Evolutionary conservation across 1,140 invertebrate genomes (phyloP).

Genomic region (Hylaeus volcanicus): DNA sequence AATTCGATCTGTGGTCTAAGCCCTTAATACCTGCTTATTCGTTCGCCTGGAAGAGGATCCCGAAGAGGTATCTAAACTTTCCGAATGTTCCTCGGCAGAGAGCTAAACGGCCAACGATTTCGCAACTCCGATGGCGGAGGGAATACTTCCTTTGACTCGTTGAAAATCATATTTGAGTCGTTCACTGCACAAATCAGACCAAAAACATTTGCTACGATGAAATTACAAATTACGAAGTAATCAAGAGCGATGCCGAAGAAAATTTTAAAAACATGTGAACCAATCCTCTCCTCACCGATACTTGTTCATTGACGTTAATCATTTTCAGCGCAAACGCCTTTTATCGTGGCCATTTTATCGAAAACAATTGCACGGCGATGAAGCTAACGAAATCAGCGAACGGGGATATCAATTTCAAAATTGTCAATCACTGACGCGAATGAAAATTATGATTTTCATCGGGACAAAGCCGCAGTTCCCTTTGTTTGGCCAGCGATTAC

Average conservation of each 20-base stretch:
- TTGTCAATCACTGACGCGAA: too few species aligned
- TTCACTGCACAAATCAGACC: too few species aligned
- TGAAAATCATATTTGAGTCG: conserved; percentile 6
- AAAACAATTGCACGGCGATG: neutral
- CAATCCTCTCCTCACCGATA: too few species aligned
- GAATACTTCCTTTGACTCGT: conserved; percentile 53
- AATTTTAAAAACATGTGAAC: too few species aligned
- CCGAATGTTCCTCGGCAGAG: conserved; percentile 63
- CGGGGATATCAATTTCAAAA: neutral
- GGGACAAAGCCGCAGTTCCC: neutral
- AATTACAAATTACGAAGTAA: too few species aligned
- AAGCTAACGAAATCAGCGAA: neutral
- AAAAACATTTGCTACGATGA: too few species aligned
- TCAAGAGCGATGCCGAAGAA: too few species aligned
- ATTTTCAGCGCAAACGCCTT: neutral
- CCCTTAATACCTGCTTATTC: conserved; percentile 72
- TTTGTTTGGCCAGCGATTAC: neutral
- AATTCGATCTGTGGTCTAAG: conserved; percentile 70
- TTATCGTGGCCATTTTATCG: neutral
- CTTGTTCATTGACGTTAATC: neutral
- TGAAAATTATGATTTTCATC: neutral
- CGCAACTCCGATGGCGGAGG: conserved; percentile 39
- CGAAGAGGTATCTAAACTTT: conserved; percentile 70
- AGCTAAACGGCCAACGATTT: conserved; percentile 63
- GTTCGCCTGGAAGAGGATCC: conserved; percentile 60